Evolutionary conservation across 2,797 vertebrate species (phyloP).

Genomic region (Philypnodon macrostomus): DNA sequence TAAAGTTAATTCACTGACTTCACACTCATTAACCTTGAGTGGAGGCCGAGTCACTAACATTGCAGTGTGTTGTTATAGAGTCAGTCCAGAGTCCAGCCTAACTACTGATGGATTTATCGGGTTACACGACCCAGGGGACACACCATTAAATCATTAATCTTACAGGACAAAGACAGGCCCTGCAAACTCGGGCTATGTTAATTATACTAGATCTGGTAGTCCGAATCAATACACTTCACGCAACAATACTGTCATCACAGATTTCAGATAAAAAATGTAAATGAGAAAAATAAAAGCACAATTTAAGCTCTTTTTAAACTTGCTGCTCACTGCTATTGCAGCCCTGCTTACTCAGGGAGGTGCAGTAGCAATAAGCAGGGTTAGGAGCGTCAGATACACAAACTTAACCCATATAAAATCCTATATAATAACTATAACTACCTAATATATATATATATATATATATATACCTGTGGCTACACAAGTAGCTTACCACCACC

Average conservation of each 20-base stretch:
- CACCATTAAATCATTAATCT: conserved; percentile 52
- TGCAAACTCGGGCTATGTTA: conserved; percentile 18
- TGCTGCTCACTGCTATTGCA: no score
- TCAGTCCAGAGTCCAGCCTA: conserved; percentile 46
- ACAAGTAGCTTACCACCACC: no score
- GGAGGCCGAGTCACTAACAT: conserved; percentile 38
- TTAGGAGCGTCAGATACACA: no score
- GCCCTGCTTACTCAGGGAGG: no score
- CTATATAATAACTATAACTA: no score
- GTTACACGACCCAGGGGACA: conserved; percentile 42
- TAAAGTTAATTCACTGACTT: conserved; percentile 49
- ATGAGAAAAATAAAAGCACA: no score
- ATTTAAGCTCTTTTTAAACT: no score
- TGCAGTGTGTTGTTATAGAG: conserved; percentile 37
- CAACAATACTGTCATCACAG: background rate
- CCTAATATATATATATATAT: no score
- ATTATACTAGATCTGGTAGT: conserved; percentile 24
- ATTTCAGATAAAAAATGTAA: conserved; percentile 2
- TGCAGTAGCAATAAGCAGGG: no score
- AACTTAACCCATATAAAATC: no score
- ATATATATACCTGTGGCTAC: no score
- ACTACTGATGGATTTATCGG: conserved; percentile 44
- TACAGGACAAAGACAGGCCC: conserved; percentile 43
- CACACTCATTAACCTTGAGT: conserved; percentile 56
- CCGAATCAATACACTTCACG: conserved; percentile 30